phyloP scores from a whole-genome alignment of 1,140 invertebrate genomes.

The Cyclargus thomasi region DNA sequence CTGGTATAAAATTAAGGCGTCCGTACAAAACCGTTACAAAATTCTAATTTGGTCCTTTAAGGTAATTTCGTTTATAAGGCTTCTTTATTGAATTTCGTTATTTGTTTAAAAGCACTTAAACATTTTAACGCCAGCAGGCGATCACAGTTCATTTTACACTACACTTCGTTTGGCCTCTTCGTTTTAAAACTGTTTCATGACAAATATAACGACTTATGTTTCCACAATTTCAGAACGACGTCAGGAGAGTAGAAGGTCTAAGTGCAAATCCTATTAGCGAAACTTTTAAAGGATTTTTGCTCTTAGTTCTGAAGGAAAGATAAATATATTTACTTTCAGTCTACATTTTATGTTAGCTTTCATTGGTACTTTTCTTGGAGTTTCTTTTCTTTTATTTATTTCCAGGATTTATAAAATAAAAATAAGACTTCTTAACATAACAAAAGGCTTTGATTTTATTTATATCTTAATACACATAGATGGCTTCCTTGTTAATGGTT shows the following conservation, averaged over 20 bases:
- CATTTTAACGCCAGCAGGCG: conserved; percentile 66
- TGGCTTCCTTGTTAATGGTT: no score
- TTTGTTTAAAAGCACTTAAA: conserved; percentile 42
- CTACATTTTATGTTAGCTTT: neutral
- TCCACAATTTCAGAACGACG: conserved; percentile 9
- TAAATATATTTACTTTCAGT: conserved; percentile 12
- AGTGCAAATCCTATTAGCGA: conserved; percentile 13
- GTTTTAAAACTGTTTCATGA: conserved; percentile 11
- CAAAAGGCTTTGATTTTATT: no score
- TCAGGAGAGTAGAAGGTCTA: conserved; percentile 2
- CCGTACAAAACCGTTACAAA: conserved; percentile 58
- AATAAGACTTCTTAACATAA: neutral
- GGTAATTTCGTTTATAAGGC: conserved; percentile 58
- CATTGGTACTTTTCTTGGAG: neutral
- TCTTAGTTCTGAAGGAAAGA: conserved; percentile 4
- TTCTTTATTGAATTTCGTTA: conserved; percentile 52
- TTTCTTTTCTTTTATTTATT: neutral
- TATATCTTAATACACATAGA: no score
- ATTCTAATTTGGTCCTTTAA: conserved; percentile 65
- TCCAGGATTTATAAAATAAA: neutral
- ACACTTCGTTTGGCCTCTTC: conserved; percentile 23
- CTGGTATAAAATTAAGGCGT: conserved; percentile 64
- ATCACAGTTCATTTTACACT: conserved; percentile 48
- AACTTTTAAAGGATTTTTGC: conserved; percentile 14
- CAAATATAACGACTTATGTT: conserved; percentile 8